A percentile compares a stretch with the other conserved stretches of the same genome.
These are phyloP conservation scores for Pseudanteris insignis DNA, from an alignment of 2,888 invertebrate species.

Conservation along the genomic window DNA sequence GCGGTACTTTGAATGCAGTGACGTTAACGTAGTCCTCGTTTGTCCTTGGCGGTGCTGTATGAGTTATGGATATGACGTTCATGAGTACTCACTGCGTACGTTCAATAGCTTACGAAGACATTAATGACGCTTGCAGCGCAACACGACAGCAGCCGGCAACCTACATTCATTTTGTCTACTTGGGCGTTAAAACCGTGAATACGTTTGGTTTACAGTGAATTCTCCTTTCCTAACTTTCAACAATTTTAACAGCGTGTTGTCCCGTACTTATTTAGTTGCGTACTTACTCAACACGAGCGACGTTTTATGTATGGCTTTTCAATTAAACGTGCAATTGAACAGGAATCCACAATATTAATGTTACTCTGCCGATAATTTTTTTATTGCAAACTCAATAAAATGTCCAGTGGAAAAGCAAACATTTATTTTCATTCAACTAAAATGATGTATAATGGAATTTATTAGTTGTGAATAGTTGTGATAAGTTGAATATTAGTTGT, in stretches of 20 bases:
- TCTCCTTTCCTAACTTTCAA: too few relatives aligned
- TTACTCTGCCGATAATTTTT: too few relatives aligned
- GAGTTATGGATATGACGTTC: constrained; percentile 37
- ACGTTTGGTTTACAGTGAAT: constrained; percentile 28
- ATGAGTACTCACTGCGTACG: constrained; percentile 28
- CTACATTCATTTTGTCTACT: constrained; percentile 37
- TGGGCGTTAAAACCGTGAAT: constrained; percentile 29
- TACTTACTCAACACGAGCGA: constrained; percentile 3
- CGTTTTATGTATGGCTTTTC: not conserved
- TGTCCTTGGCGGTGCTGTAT: constrained; percentile 36
- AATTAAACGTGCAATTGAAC: too few relatives aligned
- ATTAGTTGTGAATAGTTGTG: too few relatives aligned
- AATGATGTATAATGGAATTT: too few relatives aligned
- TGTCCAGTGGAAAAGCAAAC: too few relatives aligned
- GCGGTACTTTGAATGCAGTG: constrained; percentile 19
- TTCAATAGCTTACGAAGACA: constrained; percentile 33
- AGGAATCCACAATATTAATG: too few relatives aligned
- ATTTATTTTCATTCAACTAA: too few relatives aligned
- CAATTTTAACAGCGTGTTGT: not conserved
- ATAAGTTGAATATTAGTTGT: too few relatives aligned
- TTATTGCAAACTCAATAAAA: too few relatives aligned
- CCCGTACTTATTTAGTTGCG: not conserved
- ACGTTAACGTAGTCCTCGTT: constrained; percentile 16
- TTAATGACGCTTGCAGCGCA: constrained; percentile 31
- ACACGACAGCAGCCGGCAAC: constrained; percentile 30